Conservation (phyloP, 2,888 invertebrate species). For the Napeogenes inachia region DNA sequence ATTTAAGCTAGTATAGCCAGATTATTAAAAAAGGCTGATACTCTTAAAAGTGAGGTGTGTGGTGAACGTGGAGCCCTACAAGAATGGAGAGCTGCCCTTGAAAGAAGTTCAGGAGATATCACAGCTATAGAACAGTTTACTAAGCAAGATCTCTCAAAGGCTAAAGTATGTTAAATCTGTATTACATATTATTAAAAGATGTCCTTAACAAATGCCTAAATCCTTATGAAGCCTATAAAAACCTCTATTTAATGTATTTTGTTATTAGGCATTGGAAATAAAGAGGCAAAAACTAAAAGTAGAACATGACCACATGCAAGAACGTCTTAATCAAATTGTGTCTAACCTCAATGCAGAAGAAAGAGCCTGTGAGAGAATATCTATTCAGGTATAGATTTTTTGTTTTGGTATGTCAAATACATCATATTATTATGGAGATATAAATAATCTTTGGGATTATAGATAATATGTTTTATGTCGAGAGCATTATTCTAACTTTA, state of each 20-base stretch:
- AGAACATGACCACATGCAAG: conserved; percentile 68
- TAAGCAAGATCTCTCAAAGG: conserved; percentile 82
- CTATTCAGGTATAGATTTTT: conserved; percentile 48
- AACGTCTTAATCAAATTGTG: conserved; percentile 63
- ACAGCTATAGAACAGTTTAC: conserved; percentile 84
- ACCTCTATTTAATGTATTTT: conserved; percentile 7
- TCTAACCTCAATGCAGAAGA: conserved; percentile 69
- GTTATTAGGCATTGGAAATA: conserved; percentile 57
- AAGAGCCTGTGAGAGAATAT: conserved; percentile 69
- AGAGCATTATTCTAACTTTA: not conserved
- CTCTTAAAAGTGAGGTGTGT: conserved; percentile 80
- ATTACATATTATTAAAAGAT: not conserved
- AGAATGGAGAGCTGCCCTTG: conserved; percentile 84
- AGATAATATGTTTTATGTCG: not conserved
- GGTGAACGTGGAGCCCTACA: conserved; percentile 82
- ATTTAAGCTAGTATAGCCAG: conserved; percentile 70
- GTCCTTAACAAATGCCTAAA: too few relatives aligned
- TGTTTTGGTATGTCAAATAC: too few relatives aligned
- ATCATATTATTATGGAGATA: too few relatives aligned
- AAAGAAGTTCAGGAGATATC: conserved; percentile 82
- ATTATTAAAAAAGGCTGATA: conserved; percentile 79
- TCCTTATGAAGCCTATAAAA: too few relatives aligned
- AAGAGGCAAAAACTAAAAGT: conserved; percentile 65
- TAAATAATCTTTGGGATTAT: not conserved
- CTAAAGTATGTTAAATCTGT: conserved; percentile 61